Base-by-base conservation (phyloP, 2,888 invertebrate genomes). In the Netelia melanura region DNA sequence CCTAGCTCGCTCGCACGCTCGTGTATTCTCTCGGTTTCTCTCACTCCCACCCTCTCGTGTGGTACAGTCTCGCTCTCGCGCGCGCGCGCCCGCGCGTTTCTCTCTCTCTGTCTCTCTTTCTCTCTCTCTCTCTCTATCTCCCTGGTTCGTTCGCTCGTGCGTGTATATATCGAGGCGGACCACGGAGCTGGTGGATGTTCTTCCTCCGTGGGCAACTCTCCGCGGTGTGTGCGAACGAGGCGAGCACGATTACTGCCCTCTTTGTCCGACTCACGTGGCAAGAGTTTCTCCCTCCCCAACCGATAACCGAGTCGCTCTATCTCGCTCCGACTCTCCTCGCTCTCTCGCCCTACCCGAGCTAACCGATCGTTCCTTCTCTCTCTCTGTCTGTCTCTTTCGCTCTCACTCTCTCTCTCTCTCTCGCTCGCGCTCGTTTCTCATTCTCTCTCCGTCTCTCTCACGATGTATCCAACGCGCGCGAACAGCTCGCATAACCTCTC, bases 331-430 rank as follows among this genome's bases (percentile, higher is more conserved):
- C 64, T 90, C 90, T 90, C 90, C 89, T 90, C 87, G 88, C 88
- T 91, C 90, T 89, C 93, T 91, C 91, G 87, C 92, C 91, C 90
- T 90, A 88, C 88, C 90, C 91, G 90, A 91, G 93, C 94, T 94
- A 92, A 92, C 81, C 93, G 92, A 94, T 87, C 85, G 80, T 82
- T 86, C 87, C 84, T 71, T 77, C 86, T 74, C 84, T 61, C 88
- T 87, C 94, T 94, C 93, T 92, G 84, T 85, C 71, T 81, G 88
- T 86, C 85, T 68, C 75, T 84, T 75, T 68, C 43, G 68, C 68
- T 64, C 88, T 86, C 74, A 72, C 91, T 90, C 88, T 92, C 94
- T 94, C 94, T 87, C 94, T 81, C 88, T 89, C 87, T 62, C 86
- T 88, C 38, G 5, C 38, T 38, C 89, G 87, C 88, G 84, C 88